Base-by-base conservation (phyloP, 2,113 vertebrate genomes). In the Lichenostomus cassidix region DNA sequence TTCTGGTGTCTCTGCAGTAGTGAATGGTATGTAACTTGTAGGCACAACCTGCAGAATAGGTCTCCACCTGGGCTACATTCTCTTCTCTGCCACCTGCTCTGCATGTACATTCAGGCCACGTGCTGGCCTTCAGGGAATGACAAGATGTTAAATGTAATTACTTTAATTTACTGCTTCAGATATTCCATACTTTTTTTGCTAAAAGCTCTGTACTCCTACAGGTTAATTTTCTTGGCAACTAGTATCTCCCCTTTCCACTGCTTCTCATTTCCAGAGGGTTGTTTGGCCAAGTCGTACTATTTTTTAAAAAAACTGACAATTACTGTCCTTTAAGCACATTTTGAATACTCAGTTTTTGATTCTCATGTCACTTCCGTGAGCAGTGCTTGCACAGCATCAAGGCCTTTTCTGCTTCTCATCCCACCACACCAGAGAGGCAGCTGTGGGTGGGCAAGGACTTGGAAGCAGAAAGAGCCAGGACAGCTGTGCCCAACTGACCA, bases 381-480 rank as follows among this genome's bases (percentile, higher is more conserved):
- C 25, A 31, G 42, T 50, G 18, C 6, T 69, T 60, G 27, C 55
- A 68, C 22, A 60, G 22, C 22, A 44, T 46, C 33, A 53, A 37
- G 10, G 33, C 11, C 16, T 55, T 70, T 70, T 79, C 15, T 64
- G 13, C 21, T 80, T 56, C 29, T 80, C 14, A 31, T 73, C 39
- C 9, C 25, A 77, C 10, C 3, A 17, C 47, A 53, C n/a, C 65
- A 56, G 25, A 1, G 1, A 58, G 42, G 25, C 21, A 64, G 25
- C 14, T 64, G 31, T 42, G 28, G 10, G 28, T 39, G n/a, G 25
- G 28, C 47, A 70, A 39, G n/a, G 47, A 24, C 11, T 2, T 62
- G 55, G 23, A 70, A 29, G 12, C 0, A 2, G 22, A 39, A 39
- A 47, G 23, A 39, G 6, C 10, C 0, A 0, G 33, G 28, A 28